Evolutionary conservation across 2,888 invertebrate genomes (phyloP), one percentile per base, ranked within the genome.

Genomic region (Junonia oenone): DNA sequence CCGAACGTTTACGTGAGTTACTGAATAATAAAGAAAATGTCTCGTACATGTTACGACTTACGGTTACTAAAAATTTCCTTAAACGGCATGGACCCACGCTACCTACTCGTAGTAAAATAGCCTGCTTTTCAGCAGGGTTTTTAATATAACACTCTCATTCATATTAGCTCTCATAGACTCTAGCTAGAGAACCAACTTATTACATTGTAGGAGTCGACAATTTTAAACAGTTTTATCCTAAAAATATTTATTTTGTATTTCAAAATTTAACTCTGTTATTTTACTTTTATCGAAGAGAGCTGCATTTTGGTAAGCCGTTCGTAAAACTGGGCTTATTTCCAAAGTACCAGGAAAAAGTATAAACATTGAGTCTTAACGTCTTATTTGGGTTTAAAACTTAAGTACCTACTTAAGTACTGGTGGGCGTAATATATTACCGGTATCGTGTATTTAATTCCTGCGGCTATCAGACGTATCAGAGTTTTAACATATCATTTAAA

Each of bases 1-100:
- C 17, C 19, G 17, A 14, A 14, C 8, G 31, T 31, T 51, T 51
- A 48, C 40, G 26, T 46, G 26, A 45, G 33, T 51, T 46, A 46
- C 17, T 47, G 40, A 56, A 33, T 33, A 55, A 14, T 29, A 14
- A 27, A 37, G 13, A 27, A 26, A 26, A 38, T 38, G 9, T 9
- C 38, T 17, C 5, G 4, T 8, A 38, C 17, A 17, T 17, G 17
- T 2, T 15, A 51, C 13, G 14, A 17, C 22, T 2, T 14, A 38
- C 15, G n/a, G n/a, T n/a, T n/a, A n/a, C n/a, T n/a, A n/a, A n/a
- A n/a, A n/a, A n/a, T n/a, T n/a, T n/a, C n/a, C n/a, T n/a, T n/a
- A n/a, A n/a, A n/a, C n/a, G n/a, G n/a, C n/a, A n/a, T n/a, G n/a
- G n/a, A n/a, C n/a, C n/a, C n/a, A n/a, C n/a, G n/a, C n/a, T n/a